phyloP scores from a whole-genome alignment of 2,888 invertebrate species.

The Melieria picta region DNA sequence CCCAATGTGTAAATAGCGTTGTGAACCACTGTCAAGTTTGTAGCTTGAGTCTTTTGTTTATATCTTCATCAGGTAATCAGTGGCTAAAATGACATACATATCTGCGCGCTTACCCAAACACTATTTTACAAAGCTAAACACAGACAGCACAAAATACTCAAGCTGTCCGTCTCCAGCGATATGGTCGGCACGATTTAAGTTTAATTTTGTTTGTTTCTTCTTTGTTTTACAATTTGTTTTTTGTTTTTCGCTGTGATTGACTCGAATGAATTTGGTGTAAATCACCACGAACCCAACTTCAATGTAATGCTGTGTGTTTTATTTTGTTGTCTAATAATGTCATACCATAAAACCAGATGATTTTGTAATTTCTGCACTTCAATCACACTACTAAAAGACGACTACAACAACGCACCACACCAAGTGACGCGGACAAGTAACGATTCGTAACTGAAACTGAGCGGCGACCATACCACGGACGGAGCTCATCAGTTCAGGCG shows the following conservation, averaged over 20 bases:
- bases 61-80: no score
- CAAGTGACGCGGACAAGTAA: constrained; percentile 29
- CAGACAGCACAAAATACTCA: no score
- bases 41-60: constrained; percentile 32
- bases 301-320: no score
- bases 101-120: no score
- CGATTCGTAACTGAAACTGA: constrained; percentile 27
- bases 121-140: no score
- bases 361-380: constrained; percentile 34
- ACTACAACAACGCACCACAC: constrained; percentile 24
- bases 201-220: neutral
- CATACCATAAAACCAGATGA: constrained; percentile 43
- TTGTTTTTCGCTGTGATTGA: neutral
- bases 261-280: no score
- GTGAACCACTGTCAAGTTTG: constrained; percentile 15
- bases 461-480: constrained; percentile 24
- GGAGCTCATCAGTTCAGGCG: neutral
- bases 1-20: no score
- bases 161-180: no score
- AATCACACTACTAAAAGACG: constrained; percentile 30
- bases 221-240: neutral
- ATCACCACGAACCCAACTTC: neutral
- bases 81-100: no score
- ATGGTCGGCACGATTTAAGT: no score
- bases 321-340: neutral